Conservation (phyloP, 2,888 invertebrate species). For the Xestoiulus laeticollis region DNA sequence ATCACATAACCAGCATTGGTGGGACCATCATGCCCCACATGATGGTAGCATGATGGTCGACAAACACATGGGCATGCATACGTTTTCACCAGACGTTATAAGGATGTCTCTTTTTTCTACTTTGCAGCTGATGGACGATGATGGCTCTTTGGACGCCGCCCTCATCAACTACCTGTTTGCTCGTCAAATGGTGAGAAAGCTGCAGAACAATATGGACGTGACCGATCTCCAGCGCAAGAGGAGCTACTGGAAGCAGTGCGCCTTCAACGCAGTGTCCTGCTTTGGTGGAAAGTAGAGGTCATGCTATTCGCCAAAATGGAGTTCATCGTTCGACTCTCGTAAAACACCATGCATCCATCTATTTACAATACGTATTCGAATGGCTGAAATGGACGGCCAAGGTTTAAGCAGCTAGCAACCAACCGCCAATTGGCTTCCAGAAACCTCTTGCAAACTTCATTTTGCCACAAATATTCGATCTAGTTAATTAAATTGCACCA, state of each 20-base stretch:
- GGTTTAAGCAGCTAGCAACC: not conserved
- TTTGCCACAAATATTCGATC: not conserved
- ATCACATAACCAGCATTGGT: no score
- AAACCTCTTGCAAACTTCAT: not conserved
- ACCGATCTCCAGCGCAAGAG: conserved; percentile 68
- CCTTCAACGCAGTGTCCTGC: conserved; percentile 70
- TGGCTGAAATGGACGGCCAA: not conserved
- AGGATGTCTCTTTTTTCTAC: conserved; percentile 16
- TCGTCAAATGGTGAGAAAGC: conserved; percentile 66
- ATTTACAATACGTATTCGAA: not conserved
- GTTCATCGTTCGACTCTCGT: conserved; percentile 8
- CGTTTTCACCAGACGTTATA: no score
- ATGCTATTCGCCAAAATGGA: not conserved
- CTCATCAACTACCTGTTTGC: conserved; percentile 68
- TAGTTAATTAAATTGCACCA: not conserved
- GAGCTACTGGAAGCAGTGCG: conserved; percentile 70
- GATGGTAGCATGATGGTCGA: no score
- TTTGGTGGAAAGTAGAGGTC: conserved; percentile 64
- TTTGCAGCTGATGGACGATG: conserved; percentile 59
- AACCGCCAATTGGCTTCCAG: not conserved
- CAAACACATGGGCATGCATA: no score
- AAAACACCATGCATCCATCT: not conserved
- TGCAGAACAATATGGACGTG: conserved; percentile 70
- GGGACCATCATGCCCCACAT: no score
- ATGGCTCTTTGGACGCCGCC: conserved; percentile 65